Evolutionary conservation across 2,888 invertebrate genomes (phyloP), one percentile per base, ranked within the genome.

Genomic region (Cantharis rustica): DNA sequence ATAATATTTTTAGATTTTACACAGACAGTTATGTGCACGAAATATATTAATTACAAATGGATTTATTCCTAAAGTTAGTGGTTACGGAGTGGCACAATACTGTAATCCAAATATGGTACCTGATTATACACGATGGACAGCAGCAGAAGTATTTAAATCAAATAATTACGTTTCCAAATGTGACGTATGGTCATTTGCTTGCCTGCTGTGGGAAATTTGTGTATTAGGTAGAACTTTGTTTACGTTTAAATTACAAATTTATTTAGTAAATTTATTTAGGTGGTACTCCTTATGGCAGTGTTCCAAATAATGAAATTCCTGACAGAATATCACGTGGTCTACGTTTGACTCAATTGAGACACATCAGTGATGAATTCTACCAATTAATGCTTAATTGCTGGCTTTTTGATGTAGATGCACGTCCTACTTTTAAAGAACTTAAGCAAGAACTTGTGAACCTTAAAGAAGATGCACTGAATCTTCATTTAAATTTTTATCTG

Each of bases 111-210:
- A 91, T 72, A 90, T 93, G 85, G 92, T 93, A 68, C 91, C 93
- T 1, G 95, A 96, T 84, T 93, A 93, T 81, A 92, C 93, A 0
- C 89, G 96, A 64, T 96, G 96, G 96, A 92, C 92, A 9, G 93
- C 96, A 0, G 92, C 93, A 20, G 96, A 96, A 87, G 93, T 94
- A 83, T 89, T 96, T 79, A 91, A 92, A 27, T 92, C 92, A 82
- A 92, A 92, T 71, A 91, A 92, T 69, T 92, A 91, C 81, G 92
- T 93, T n/a, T 88, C 90, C 4, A 93, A 94, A 83, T 94, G 94
- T 73, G 95, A 96, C 84, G 91, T 95, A 5, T 96, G 96, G 96
- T 94, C 95, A 0, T 95, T 93, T 86, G 96, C 94, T 0, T 93
- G 95, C 77, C 86, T 96, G 11, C 88, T 96, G 78, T 96, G 96